A percentile compares a stretch with the other conserved stretches of the same genome.
Evolutionary conservation across 1,140 invertebrate species (phyloP).

Genomic region (Schlechtendalia chinensis): DNA sequence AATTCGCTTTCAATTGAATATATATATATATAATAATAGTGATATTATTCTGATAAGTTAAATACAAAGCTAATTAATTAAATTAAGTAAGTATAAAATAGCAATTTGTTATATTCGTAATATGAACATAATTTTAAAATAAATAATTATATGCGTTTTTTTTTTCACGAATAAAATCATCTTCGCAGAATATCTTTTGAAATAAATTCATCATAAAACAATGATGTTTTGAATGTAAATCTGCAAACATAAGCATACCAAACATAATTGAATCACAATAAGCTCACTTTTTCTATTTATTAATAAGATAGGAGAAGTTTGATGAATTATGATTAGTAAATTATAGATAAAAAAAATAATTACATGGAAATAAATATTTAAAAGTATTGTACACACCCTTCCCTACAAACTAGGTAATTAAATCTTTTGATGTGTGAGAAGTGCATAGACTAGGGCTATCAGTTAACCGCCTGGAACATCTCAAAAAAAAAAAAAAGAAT

Average conservation of each 20-base stretch:
- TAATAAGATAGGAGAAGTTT: constrained; percentile 5
- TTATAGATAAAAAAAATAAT: constrained; percentile 34
- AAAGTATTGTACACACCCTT: constrained; percentile 44
- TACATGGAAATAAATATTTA: constrained; percentile 28
- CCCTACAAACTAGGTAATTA: constrained; percentile 40
- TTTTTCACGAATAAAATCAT: constrained; percentile 14
- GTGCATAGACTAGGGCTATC: constrained; percentile 36
- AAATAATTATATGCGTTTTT: background rate
- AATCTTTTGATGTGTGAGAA: constrained; percentile 40
- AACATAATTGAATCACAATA: constrained; percentile 16
- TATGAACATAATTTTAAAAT: background rate
- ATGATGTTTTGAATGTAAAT: constrained; percentile 19
- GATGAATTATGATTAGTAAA: constrained; percentile 11
- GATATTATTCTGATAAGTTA: background rate
- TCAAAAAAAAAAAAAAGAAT: constrained; percentile 45
- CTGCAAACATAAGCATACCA: constrained; percentile 39
- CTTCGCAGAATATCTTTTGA: background rate
- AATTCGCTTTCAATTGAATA: background rate
- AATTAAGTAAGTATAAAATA: background rate
- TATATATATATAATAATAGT: background rate
- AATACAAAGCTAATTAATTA: background rate
- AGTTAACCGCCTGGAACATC: constrained; percentile 47
- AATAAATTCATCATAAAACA: constrained; percentile 4
- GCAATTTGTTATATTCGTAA: background rate
- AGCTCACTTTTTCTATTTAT: background rate